Conservation (phyloP, 2,888 invertebrate species). For the Euzophera pinguis region DNA sequence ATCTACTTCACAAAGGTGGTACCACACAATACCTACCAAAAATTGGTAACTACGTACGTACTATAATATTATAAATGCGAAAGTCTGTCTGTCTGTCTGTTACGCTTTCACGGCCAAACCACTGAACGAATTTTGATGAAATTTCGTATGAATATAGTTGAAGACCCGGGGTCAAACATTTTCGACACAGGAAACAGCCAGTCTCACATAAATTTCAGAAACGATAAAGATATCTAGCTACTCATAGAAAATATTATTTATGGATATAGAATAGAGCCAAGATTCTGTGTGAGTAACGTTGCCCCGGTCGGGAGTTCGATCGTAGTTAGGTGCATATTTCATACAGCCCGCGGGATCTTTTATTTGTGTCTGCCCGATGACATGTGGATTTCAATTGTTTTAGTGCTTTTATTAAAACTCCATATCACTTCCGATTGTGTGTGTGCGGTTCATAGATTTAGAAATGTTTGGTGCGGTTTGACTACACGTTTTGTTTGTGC, state of each 20-base stretch:
- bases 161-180: no score
- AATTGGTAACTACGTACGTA: no score
- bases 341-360: constrained; percentile 46
- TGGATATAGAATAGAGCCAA: constrained; percentile 22
- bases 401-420: constrained; percentile 13
- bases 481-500: no score
- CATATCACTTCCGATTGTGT: constrained; percentile 8
- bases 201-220: neutral
- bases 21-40: no score
- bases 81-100: no score
- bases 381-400: constrained; percentile 37
- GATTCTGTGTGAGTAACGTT: constrained; percentile 44
- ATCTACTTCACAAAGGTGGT: no score
- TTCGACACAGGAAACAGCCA: no score
- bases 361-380: constrained; percentile 62
- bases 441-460: neutral
- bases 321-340: constrained; percentile 59
- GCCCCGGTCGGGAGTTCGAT: constrained; percentile 41
- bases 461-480: neutral
- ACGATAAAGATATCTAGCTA: neutral
- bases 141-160: no score
- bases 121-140: no score
- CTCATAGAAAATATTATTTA: neutral
- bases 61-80: no score
- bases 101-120: no score